Evolutionary conservation across 2,888 invertebrate genomes (phyloP), one percentile per base, ranked within the genome.

Genomic region (Drosophila tripunctata): DNA sequence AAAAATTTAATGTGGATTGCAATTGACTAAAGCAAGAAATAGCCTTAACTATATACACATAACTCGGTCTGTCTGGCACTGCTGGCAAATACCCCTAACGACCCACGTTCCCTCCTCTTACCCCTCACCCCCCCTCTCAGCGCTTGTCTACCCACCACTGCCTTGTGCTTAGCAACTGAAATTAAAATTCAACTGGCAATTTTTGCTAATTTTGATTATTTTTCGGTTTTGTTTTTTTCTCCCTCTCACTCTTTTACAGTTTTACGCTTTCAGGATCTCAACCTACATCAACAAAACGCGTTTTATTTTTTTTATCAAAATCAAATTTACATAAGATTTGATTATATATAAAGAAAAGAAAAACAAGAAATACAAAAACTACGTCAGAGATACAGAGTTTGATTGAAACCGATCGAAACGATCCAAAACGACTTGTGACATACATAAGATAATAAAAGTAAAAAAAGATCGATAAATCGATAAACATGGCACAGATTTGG

Each of bases 181-280:
- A 67, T 67, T 62, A 17, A 55, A 67, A 62, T 62, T 67, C 67
- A 61, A 41, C 44, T 38, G 61, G 33, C 48, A 50, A 4, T 3
- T 52, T 27, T 67, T 45, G 40, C 68, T 51, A 54, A 71, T 57
- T 57, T 54, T 33, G 12, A 19, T 40, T 51, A 51, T 51, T 50
- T 30, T 30, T 40, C 14, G 17, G 3, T 22, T 0, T 38, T 45
- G 27, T 8, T 17, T 33, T 47, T n/a, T 15, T 21, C 30, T 12
- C 30, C 41, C n/a, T n/a, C n/a, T n/a, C n/a, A n/a, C n/a, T n/a
- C n/a, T 10, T 36, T 19, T 52, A 22, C 73, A 71, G 72, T 33
- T 40, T 19, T 8, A 61, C 35, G 52, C 70, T 68, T 72, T 68
- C 74, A 74, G 75, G 72, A 72, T 72, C 75, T 72, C 72, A 69